phyloP scores from a whole-genome alignment of 2,888 invertebrate species.

The Scaptomyza polygonia region DNA sequence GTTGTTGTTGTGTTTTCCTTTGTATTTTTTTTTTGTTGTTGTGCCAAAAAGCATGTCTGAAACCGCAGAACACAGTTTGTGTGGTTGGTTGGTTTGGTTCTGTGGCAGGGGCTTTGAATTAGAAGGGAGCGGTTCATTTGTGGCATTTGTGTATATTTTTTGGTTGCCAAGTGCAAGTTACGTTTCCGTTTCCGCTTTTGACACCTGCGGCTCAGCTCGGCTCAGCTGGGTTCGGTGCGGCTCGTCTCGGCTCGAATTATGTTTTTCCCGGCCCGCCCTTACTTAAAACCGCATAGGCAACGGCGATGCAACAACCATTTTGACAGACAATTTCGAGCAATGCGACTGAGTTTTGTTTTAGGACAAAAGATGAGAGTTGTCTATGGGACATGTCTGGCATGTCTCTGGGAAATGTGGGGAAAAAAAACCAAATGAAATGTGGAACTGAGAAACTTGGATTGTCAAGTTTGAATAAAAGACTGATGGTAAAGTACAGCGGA shows the following conservation, averaged over 20 bases:
- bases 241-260: not conserved
- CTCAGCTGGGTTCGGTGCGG: no score
- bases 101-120: slow-evolving; percentile 8
- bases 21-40: not conserved
- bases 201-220: slow-evolving; percentile 34
- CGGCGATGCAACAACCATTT: slow-evolving; percentile 31
- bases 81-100: slow-evolving; percentile 24
- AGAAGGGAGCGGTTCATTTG: slow-evolving; percentile 34
- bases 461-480: no score
- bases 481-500: no score
- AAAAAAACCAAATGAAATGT: not conserved
- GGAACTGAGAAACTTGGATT: no score
- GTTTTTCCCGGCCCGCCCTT: not conserved
- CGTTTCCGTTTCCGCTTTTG: slow-evolving; percentile 59
- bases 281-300: slow-evolving; percentile 8
- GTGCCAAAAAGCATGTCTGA: slow-evolving; percentile 14
- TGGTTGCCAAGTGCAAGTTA: slow-evolving; percentile 44
- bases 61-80: slow-evolving; percentile 46
- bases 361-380: not conserved
- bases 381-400: not conserved
- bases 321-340: not conserved
- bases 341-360: no score
- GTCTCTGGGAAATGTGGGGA: not conserved
- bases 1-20: not conserved
- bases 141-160: slow-evolving; percentile 37